Evolutionary conservation across 2,888 invertebrate genomes (phyloP), one percentile per base, ranked within the genome.

Genomic region (Tuta absoluta): DNA sequence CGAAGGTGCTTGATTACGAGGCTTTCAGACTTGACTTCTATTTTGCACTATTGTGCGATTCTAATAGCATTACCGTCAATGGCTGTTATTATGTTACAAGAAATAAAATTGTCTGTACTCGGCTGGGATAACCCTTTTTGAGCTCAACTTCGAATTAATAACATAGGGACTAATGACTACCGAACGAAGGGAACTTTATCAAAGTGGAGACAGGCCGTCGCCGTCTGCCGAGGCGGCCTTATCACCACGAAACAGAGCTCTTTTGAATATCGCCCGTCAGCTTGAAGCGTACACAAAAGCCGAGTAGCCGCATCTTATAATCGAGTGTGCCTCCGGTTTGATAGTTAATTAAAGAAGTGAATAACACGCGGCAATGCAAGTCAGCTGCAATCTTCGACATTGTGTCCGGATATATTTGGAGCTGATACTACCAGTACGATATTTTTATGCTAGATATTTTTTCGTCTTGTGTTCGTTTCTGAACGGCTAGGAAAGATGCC

Each of bases 341-440:
- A 89, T 88, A 89, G 87, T 87, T 91, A 90, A 91, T 91, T 91
- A 91, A 89, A 87, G 89, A 83, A 86, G 82, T 88, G 89, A 90
- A 89, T 89, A 87, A 86, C 84, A 81, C 77, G 78, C 80, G 78
- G 85, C 84, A 84, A 80, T 86, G 85, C 85, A 85, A 87, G 87
- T 87, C 88, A 89, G 84, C 85, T 87, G 87, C 85, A 87, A 83
- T 87, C 84, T 84, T 81, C 82, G 80, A 80, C 78, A 77, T 75
- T 75, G 70, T 73, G 70, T 67, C 12, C 65, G 71, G 74, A 79
- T 68, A 56, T 66, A 63, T 21, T 58, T 62, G 66, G 85, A 85
- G 85, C 63, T 69, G 80, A 64, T 79, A 71, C 72, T 68, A 81
- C 74, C 71, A 21, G 49, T 19, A 5, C 11, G 1, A 48, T 1